Evolutionary conservation across 1,140 invertebrate species (phyloP).

Genomic region (Drosophila varians): DNA sequence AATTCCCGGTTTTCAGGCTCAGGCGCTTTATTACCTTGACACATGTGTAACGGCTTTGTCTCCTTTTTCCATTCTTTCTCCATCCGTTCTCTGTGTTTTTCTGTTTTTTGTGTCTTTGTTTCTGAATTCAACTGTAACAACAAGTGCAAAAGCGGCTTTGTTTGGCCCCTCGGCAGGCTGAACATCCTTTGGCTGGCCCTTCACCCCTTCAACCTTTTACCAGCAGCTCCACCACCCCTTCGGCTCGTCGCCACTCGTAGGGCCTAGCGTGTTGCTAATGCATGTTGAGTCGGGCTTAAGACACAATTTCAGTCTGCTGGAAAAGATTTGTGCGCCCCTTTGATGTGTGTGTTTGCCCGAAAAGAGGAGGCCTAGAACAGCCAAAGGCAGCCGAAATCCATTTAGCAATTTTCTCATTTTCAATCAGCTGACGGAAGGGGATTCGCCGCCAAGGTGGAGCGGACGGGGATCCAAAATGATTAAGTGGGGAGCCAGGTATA

Average conservation of each 20-base stretch:
- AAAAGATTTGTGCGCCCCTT: constrained; percentile 55
- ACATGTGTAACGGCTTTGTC: constrained; percentile 80
- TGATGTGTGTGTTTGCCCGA: constrained; percentile 60
- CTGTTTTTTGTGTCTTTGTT: constrained; percentile 22
- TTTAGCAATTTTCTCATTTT: constrained; percentile 58
- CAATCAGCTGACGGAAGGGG: constrained; percentile 39
- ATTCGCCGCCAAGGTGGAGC: neutral
- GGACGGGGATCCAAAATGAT: constrained; percentile 17
- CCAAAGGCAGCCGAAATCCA: constrained; percentile 49
- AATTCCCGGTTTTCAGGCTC: constrained; percentile 28
- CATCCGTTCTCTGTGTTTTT: constrained; percentile 5
- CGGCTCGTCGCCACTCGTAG: constrained; percentile 10
- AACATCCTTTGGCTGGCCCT: constrained; percentile 18
- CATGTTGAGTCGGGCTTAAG: constrained; percentile 78
- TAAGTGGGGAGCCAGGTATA: constrained; percentile 19
- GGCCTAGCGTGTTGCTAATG: constrained; percentile 67
- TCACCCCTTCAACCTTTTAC: neutral
- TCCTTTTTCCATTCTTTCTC: constrained; percentile 29
- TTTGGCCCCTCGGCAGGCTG: constrained; percentile 13
- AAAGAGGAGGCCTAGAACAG: constrained; percentile 14
- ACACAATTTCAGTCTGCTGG: constrained; percentile 70
- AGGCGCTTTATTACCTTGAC: constrained; percentile 73
- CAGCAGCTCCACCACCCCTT: neutral
- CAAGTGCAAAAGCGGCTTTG: constrained; percentile 61
- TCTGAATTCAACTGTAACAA: constrained; percentile 54